Conservation (phyloP, 2,888 invertebrate genomes). For the Leptothorax acervorum region DNA sequence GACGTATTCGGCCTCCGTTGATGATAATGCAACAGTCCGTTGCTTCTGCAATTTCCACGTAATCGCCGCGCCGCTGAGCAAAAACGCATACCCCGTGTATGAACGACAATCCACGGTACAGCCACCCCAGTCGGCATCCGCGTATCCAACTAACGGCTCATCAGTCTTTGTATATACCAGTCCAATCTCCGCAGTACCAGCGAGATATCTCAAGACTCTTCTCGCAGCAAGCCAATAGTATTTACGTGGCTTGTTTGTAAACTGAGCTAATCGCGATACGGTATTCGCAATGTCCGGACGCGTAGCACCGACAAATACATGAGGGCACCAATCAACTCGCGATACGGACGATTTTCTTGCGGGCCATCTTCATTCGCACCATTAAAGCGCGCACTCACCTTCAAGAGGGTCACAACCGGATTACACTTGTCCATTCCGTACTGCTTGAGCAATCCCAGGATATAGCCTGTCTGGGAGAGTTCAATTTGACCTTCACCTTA, state of each 20-base stretch:
- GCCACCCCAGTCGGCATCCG: too few species aligned
- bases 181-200: neutral
- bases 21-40: too few species aligned
- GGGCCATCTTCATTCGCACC: neutral
- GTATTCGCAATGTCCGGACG: neutral
- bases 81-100: too few species aligned
- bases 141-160: too few species aligned
- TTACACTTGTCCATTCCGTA: conserved; percentile 29
- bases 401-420: conserved; percentile 1
- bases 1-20: too few species aligned
- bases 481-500: neutral
- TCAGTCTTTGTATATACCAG: neutral
- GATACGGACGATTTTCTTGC: too few species aligned
- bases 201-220: too few species aligned
- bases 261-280: neutral
- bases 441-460: conserved; percentile 13
- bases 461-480: conserved; percentile 33
- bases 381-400: neutral
- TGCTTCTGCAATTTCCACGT: too few species aligned
- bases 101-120: too few species aligned
- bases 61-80: too few species aligned
- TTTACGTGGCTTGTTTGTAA: neutral
- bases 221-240: neutral
- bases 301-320: too few species aligned
- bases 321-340: too few species aligned